Percentiles rank a stretch among this genome's conserved stretches.
These are phyloP conservation scores for Lucilia cuprina DNA, from an alignment of 1,140 invertebrate genomes.

Conservation along the genomic window DNA sequence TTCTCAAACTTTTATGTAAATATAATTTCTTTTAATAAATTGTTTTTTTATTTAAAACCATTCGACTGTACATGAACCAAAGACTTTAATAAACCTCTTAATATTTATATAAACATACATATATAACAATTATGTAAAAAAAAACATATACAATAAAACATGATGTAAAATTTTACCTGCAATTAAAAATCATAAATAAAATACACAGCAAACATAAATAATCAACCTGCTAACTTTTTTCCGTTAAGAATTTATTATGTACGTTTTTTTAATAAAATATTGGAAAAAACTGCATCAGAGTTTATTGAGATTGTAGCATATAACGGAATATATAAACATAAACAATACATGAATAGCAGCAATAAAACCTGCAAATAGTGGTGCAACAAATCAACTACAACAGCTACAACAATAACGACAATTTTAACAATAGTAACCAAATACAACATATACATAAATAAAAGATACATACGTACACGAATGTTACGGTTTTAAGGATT, in stretches of 20 bases:
- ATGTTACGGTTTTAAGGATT: too few species aligned
- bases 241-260: background rate
- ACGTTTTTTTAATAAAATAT: background rate
- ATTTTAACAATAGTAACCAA: background rate
- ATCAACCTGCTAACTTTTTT: background rate
- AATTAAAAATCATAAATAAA: conserved; percentile 16
- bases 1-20: too few species aligned
- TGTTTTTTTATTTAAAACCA: too few species aligned
- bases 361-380: background rate
- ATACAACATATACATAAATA: too few species aligned
- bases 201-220: conserved; percentile 5
- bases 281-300: background rate
- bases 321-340: background rate
- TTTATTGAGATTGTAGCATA: background rate
- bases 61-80: too few species aligned
- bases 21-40: too few species aligned
- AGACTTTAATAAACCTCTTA: too few species aligned
- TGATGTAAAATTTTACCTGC: background rate
- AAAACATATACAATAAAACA: background rate
- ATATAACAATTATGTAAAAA: background rate
- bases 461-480: too few species aligned
- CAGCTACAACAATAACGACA: background rate
- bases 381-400: background rate
- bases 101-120: background rate
- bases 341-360: background rate